Evolutionary conservation across 2,797 vertebrate species (phyloP).

Genomic region (Vespertilio murinus): DNA sequence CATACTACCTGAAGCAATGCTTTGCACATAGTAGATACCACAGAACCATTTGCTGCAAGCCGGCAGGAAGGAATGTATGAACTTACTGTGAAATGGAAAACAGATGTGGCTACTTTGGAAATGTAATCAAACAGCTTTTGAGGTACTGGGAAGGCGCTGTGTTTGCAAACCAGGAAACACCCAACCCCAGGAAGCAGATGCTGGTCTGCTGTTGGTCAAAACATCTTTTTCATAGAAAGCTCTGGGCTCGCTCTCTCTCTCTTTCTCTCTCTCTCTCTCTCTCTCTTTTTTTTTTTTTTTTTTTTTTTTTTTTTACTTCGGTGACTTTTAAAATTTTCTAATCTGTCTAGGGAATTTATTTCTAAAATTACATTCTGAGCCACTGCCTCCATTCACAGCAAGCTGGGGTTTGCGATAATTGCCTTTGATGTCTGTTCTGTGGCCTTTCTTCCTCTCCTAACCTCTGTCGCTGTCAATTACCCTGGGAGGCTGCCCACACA

Average conservation of each 20-base stretch:
- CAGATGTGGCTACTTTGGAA: constrained; percentile 59
- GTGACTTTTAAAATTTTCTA: constrained; percentile 20
- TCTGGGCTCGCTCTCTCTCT: not conserved
- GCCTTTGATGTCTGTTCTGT: constrained; percentile 60
- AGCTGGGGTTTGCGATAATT: constrained; percentile 43
- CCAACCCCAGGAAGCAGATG: constrained; percentile 53
- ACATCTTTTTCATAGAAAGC: constrained; percentile 50
- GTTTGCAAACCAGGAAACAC: constrained; percentile 61
- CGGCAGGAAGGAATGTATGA: constrained; percentile 10
- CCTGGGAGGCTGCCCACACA: constrained; percentile 40
- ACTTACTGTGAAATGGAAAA: not conserved
- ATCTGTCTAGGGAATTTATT: constrained; percentile 40
- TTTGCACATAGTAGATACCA: not conserved
- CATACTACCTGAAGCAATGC: not conserved
- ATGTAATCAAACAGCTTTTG: constrained; percentile 5
- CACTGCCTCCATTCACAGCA: constrained; percentile 49
- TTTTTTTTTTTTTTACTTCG: not conserved
- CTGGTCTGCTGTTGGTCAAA: not conserved
- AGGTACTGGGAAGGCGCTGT: constrained; percentile 19
- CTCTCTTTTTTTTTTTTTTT: too few relatives aligned
- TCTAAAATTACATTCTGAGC: constrained; percentile 48
- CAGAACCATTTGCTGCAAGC: not conserved
- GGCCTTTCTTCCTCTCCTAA: constrained; percentile 40
- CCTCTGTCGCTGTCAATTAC: constrained; percentile 59
- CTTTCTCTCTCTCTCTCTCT: too few relatives aligned